Percentiles rank a stretch among this genome's conserved stretches.
phyloP scores from a whole-genome alignment of 1,140 invertebrate genomes.

The Bombus turneri region DNA sequence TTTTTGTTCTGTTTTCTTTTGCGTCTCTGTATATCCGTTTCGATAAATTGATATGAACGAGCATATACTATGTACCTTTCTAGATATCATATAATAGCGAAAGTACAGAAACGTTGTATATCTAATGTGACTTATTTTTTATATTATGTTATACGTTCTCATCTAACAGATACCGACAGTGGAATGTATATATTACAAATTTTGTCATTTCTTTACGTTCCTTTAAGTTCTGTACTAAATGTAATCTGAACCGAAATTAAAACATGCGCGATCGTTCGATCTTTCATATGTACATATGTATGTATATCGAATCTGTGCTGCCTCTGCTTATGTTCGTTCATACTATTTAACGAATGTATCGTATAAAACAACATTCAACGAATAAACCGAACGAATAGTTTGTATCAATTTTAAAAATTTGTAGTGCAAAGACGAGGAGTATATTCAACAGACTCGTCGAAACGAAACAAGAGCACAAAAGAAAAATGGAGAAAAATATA shows the following conservation, averaged over 20 bases:
- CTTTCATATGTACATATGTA: too few species aligned
- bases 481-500: not conserved
- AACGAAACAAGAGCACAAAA: not conserved
- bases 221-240: not conserved
- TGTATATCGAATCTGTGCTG: not conserved
- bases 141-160: not conserved
- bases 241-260: not conserved
- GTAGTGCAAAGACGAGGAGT: not conserved
- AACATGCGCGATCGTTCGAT: not conserved
- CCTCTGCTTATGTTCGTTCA: slow-evolving; percentile 6
- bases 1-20: not conserved
- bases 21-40: not conserved
- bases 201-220: not conserved
- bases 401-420: not conserved
- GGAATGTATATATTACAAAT: not conserved
- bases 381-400: not conserved
- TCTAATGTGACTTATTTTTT: not conserved
- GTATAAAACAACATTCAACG: not conserved
- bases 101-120: slow-evolving; percentile 13
- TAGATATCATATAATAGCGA: not conserved
- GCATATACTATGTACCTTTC: not conserved
- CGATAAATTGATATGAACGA: slow-evolving; percentile 28
- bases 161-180: not conserved
- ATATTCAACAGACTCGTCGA: not conserved
- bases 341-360: slow-evolving; percentile 11